These are phyloP conservation scores for Anguilla anguilla DNA, from an alignment of 2,797 vertebrate species.

Conservation along the genomic window DNA sequence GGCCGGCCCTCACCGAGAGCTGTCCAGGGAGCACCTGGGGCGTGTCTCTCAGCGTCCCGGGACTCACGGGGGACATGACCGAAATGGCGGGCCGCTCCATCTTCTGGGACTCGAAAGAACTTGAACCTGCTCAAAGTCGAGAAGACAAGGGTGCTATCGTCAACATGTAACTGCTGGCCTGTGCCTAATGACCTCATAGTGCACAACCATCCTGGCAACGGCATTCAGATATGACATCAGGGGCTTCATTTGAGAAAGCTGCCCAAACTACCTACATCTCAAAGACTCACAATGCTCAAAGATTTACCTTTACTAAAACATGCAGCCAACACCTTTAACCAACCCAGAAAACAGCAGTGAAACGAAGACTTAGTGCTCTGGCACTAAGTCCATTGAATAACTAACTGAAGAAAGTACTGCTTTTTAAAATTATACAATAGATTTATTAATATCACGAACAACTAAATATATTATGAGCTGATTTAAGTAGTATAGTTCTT, in stretches of 20 bases:
- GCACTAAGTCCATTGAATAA: background rate
- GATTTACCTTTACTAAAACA: background rate
- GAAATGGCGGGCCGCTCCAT: constrained; percentile 97
- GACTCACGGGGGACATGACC: constrained; percentile 95
- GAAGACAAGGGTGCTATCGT: constrained; percentile 9
- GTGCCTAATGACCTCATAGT: background rate
- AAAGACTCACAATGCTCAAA: no score
- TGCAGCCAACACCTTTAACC: background rate
- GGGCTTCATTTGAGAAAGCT: background rate
- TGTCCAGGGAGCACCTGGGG: constrained; percentile 93
- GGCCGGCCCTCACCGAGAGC: constrained; percentile 81
- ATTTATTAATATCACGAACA: background rate
- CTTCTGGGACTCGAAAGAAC: constrained; percentile 99
- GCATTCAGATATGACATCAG: background rate
- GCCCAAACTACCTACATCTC: background rate
- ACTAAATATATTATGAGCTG: background rate
- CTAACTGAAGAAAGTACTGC: background rate
- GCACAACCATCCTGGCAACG: background rate
- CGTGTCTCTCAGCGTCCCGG: constrained; percentile 88
- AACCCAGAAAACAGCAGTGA: background rate
- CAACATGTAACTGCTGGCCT: background rate
- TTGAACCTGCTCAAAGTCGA: constrained; percentile 84
- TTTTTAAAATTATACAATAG: background rate
- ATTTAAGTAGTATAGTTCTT: no score
- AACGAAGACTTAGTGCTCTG: background rate